Percentiles rank a stretch among this genome's conserved stretches.
phyloP scores from a whole-genome alignment of 2,797 vertebrate genomes.

The Poeciliopsis presidionis region DNA sequence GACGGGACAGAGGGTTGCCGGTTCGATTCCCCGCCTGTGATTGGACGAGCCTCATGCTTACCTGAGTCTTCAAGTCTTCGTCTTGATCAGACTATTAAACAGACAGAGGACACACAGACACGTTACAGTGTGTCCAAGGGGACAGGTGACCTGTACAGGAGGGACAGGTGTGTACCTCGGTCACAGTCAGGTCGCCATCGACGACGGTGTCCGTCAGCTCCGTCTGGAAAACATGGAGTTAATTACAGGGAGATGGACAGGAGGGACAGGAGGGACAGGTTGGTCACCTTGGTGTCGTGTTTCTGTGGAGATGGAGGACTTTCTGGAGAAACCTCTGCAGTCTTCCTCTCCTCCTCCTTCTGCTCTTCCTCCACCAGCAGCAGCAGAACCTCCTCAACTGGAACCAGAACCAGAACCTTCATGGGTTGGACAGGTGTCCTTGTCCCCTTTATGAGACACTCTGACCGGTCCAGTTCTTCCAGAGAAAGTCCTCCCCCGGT shows the following conservation, averaged over 20 bases:
- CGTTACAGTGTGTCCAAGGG: background rate
- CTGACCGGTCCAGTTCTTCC: too few species aligned
- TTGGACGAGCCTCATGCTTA: conserved; percentile 53
- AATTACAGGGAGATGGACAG: background rate
- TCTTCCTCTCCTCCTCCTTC: conserved; percentile 77
- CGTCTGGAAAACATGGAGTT: conserved; percentile 79
- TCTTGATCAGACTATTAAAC: conserved; percentile 91
- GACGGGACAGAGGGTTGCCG: background rate
- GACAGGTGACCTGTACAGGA: background rate
- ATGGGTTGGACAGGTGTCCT: background rate
- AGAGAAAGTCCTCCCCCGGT: too few species aligned
- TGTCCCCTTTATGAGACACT: too few species aligned
- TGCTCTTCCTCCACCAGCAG: conserved; percentile 76
- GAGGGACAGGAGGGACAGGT: background rate
- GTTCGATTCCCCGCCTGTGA: background rate
- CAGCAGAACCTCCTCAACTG: conserved; percentile 72
- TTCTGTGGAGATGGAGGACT: conserved; percentile 81
- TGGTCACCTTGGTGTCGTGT: conserved; percentile 89
- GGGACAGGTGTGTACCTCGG: conserved; percentile 83
- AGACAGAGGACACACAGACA: conserved; percentile 8
- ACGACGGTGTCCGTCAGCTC: conserved; percentile 91
- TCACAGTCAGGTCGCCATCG: conserved; percentile 92
- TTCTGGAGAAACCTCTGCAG: conserved; percentile 77
- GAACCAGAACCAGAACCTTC: background rate
- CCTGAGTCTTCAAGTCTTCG: conserved; percentile 91